Evolutionary conservation across 2,888 invertebrate genomes (phyloP).

Genomic region (Drosophila niveifrons): DNA sequence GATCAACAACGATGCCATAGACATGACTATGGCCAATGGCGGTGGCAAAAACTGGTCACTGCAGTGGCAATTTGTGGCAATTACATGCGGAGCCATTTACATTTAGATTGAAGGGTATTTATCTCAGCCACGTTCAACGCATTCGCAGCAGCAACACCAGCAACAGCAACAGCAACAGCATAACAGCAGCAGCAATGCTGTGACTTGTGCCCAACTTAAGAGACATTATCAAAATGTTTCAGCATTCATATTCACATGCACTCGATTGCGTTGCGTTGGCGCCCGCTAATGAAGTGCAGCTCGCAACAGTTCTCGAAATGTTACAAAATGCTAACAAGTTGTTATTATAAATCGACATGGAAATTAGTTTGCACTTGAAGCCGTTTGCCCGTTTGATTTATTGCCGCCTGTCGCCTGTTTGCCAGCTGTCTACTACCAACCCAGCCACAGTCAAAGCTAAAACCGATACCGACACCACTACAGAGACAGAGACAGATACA

Average conservation of each 20-base stretch:
- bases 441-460: constrained; percentile 23
- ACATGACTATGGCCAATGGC: constrained; percentile 74
- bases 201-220: constrained; percentile 40
- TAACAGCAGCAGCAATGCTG: not conserved
- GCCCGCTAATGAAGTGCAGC: constrained; percentile 74
- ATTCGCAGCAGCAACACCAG: constrained; percentile 40
- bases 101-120: constrained; percentile 83
- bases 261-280: constrained; percentile 60
- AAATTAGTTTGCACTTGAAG: constrained; percentile 85
- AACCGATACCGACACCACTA: constrained; percentile 28
- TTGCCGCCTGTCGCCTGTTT: constrained; percentile 80
- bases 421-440: constrained; percentile 79
- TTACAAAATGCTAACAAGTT: constrained; percentile 80
- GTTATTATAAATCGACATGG: constrained; percentile 84
- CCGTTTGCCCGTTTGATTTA: constrained; percentile 78
- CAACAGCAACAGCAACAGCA: constrained; percentile 22
- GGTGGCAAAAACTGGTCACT: constrained; percentile 79
- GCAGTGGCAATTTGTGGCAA: constrained; percentile 83
- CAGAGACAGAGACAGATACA: constrained; percentile 12
- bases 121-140: constrained; percentile 66
- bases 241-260: constrained; percentile 1
- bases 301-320: constrained; percentile 52
- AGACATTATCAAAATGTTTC: constrained; percentile 61
- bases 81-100: constrained; percentile 83
- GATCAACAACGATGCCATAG: constrained; percentile 57